phyloP scores from a whole-genome alignment of 2,888 invertebrate species.

The Cryptosula pallasiana region DNA sequence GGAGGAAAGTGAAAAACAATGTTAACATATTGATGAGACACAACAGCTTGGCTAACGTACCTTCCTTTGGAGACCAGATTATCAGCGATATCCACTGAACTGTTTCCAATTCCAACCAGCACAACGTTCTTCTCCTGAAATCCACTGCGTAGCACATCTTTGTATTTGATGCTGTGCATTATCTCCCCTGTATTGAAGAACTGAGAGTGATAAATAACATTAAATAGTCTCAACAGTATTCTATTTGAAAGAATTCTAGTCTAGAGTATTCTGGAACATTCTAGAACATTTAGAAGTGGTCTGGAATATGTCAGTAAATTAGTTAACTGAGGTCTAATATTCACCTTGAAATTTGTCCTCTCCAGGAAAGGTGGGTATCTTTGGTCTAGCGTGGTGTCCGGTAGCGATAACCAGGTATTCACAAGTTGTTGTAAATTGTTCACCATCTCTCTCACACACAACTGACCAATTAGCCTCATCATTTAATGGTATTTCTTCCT shows the following conservation, averaged over 20 bases:
- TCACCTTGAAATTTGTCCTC: conserved; percentile 46
- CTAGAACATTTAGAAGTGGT: too few species aligned
- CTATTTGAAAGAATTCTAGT: too few species aligned
- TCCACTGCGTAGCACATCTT: conserved; percentile 40
- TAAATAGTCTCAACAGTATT: too few species aligned
- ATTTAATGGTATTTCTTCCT: too few species aligned
- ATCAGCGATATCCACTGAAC: conserved; percentile 45
- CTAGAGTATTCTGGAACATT: too few species aligned
- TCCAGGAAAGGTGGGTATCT: conserved; percentile 38
- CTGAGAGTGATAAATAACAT: too few species aligned
- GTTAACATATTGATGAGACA: too few species aligned
- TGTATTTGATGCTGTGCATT: conserved; percentile 44
- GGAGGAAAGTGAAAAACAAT: too few species aligned
- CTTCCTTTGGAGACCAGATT: conserved; percentile 42
- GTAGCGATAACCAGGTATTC: conserved; percentile 36
- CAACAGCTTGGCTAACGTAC: too few species aligned
- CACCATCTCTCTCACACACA: neutral
- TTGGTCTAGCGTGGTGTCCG: conserved; percentile 47
- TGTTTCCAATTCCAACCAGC: conserved; percentile 49
- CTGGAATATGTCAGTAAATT: too few species aligned
- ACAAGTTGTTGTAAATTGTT: neutral
- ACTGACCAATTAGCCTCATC: conserved; percentile 6
- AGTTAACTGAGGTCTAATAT: too few species aligned
- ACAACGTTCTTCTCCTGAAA: conserved; percentile 41
- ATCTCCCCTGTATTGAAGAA: conserved; percentile 41